A percentile compares a stretch with the other conserved stretches of the same genome.
Evolutionary conservation across 1,140 invertebrate genomes (phyloP).

Genomic region (Microplitis mediator): DNA sequence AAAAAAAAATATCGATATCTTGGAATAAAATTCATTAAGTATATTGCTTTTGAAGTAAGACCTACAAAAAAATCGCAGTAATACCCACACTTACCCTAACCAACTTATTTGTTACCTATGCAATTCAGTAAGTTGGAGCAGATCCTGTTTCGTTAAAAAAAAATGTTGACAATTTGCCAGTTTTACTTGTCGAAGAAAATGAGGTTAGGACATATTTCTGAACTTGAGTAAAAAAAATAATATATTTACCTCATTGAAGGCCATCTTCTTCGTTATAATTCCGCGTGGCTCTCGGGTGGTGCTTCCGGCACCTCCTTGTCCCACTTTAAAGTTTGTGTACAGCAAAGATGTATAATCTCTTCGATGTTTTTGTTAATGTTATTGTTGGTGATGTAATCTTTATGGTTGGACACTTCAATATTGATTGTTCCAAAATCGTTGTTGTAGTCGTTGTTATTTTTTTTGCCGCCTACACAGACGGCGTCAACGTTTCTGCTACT

Average conservation of each 20-base stretch:
- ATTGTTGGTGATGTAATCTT: not conserved
- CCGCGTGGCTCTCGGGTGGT: slow-evolving; percentile 49
- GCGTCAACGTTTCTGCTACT: slow-evolving; percentile 24
- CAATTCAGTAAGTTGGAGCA: too few relatives aligned
- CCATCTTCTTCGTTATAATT: slow-evolving; percentile 61
- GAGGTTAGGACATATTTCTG: slow-evolving; percentile 41
- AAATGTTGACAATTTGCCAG: slow-evolving; percentile 48
- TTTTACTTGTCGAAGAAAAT: slow-evolving; percentile 41
- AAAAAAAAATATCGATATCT: too few relatives aligned
- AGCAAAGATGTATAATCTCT: not conserved
- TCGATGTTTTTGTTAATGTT: not conserved
- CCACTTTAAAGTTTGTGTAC: slow-evolving; percentile 38
- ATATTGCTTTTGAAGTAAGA: too few relatives aligned
- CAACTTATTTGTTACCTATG: too few relatives aligned
- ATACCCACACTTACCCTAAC: too few relatives aligned
- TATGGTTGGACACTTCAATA: not conserved
- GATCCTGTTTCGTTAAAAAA: not conserved
- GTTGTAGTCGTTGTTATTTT: slow-evolving; percentile 1
- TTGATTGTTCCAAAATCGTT: slow-evolving; percentile 3
- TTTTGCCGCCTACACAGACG: slow-evolving; percentile 9
- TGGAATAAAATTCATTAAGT: too few relatives aligned
- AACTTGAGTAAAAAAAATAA: slow-evolving; percentile 2
- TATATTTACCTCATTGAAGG: slow-evolving; percentile 60
- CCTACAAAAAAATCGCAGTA: too few relatives aligned
- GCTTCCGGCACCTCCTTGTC: slow-evolving; percentile 57